Base-by-base conservation (phyloP, 1,140 invertebrate species). In the Sesamia nonagrioides region DNA sequence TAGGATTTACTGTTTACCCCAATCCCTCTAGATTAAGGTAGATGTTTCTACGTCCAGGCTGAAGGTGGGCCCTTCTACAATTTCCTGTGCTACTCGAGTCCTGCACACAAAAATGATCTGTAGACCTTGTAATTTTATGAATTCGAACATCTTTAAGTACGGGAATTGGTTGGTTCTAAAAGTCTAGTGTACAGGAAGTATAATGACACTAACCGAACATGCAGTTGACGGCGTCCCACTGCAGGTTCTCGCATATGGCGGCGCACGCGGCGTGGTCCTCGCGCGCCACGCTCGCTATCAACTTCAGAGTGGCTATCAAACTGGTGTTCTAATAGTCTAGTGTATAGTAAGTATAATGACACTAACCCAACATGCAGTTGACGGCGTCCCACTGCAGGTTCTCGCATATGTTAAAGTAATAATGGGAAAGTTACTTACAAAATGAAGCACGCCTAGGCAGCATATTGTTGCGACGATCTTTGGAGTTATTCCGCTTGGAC, bases 371-470 rank as follows among this genome's bases (percentile, higher is more conserved):
- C 54, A 99, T 93, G 40, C 97, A 96, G 69, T 97, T 96, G 13
- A 98, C 93, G 1, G 97, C 97, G 63, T 97, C 96, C 98, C 98
- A 99, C 79, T 97, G 97, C 60, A 97, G 96, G 90, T 98, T 98
- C 86, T 99, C 98, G 85, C 97, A 98, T 21, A 99, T 95, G 17
- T 2, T 17, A 17, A 6, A 6, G n/a, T 40, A 40, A 40, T 3
- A 8, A 40, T 0, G 1, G 37, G 6, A 66, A 74, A 75, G 15
- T 42, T 73, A 89, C 92, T 87, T 86, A 93, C 92, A 89, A 78
- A 93, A 93, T 2, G 88, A 92, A 0, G 90, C 90, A 0, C 90
- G 78, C 18, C 90, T 88, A 15, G 88, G 78, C 54, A 90, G 21
- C n/a, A 63, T 33, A 0, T 73, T 58, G 6, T 73, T 72, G 61